These are phyloP conservation scores for Pseudococcus jackbeardsleyi DNA, from an alignment of 2,888 invertebrate genomes.

Conservation along the genomic window DNA sequence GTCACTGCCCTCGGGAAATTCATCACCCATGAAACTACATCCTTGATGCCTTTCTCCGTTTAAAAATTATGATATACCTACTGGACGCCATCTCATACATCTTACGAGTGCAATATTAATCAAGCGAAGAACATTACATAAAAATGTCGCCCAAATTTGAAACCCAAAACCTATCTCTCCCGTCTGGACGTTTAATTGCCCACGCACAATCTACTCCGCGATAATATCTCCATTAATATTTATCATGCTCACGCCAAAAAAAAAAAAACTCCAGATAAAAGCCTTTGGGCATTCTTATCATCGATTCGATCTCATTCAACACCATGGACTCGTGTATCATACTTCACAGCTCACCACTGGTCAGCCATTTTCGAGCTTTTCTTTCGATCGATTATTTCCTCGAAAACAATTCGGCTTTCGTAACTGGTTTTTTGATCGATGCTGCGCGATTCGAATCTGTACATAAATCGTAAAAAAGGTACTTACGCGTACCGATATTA, in stretches of 20 bases:
- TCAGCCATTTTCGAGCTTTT: conserved; percentile 15
- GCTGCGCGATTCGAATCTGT: background rate
- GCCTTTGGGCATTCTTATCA: background rate
- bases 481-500: background rate
- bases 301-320: background rate
- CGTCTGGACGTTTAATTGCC: background rate
- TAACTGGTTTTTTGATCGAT: background rate
- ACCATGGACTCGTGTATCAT: background rate
- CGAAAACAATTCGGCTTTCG: background rate
- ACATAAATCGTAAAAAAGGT: background rate
- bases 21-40: too few relatives aligned
- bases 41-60: too few relatives aligned
- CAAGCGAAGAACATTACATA: background rate
- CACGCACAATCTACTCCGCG: background rate
- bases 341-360: background rate
- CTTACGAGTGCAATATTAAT: background rate
- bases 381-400: conserved; percentile 31
- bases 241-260: background rate
- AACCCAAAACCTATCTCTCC: conserved; percentile 15
- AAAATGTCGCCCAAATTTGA: background rate
- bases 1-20: too few relatives aligned
- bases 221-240: conserved; percentile 18
- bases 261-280: background rate
- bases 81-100: too few relatives aligned
- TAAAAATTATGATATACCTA: too few relatives aligned